Base-by-base conservation (phyloP, 2,113 vertebrate species). In the Phoxinus phoxinus region DNA sequence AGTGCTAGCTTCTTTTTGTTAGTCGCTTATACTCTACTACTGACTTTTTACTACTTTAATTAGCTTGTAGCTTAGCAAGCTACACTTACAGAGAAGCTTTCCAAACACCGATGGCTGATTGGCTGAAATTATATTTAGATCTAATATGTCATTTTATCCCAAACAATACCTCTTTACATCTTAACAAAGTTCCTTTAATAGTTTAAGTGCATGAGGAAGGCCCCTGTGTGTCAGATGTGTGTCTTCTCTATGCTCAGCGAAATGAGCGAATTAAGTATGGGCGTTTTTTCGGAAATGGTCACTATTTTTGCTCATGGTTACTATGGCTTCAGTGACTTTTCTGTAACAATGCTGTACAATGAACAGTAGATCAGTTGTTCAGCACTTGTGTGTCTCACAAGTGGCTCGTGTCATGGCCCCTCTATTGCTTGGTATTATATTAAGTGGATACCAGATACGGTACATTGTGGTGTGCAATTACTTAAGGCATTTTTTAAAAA, bases 271-370 rank as follows among this genome's bases (percentile, higher is more conserved):
- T 37, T n/a, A 2, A 71, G 25, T 83, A 83, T 59, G 30, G 65
- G 63, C 10, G 6, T 56, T 79, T 56, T 79, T 37, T 88, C 87
- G 92, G 92, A 93, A 93, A 90, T 78, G 17, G 63, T 10, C 67
- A 82, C 90, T 94, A 94, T 94, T 94, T 94, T 93, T 93, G 92
- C 69, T 83, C 59, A n/a, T 44, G 46, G 71, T 92, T 86, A 89
- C 91, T 91, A 89, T 91, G 88, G 86, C 83, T 86, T 75, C 61
- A 44, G 15, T 53, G 32, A 71, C 35, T 83, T 84, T 65, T 59
- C 46, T 15, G 6, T 37, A 89, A 92, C 81, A 81, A 19, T 91
- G 87, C 89, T 61, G 78, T 81, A 58, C 56, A 65, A 73, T 86
- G 67, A 46, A 93, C 91, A 93, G 90, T 83, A 86, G 86, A 21